phyloP scores from a whole-genome alignment of 1,140 invertebrate genomes.

The Drosophila dunni region DNA sequence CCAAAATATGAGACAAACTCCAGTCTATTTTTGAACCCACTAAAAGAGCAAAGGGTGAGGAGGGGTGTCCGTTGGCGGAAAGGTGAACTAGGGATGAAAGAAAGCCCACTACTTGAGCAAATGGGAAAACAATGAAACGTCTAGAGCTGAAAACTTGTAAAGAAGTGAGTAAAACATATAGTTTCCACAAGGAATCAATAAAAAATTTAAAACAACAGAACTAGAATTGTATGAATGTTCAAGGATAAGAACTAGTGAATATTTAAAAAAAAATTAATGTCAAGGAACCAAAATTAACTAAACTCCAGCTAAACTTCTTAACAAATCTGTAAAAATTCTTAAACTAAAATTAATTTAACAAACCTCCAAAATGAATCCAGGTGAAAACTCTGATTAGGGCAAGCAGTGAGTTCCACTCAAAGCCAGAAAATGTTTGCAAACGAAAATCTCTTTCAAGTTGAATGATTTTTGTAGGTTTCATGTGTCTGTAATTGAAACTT shows the following conservation, averaged over 20 bases:
- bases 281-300: no score
- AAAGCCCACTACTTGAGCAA: slow-evolving; percentile 11
- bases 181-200: no score
- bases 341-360: not conserved
- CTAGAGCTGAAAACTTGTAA: not conserved
- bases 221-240: no score
- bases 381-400: not conserved
- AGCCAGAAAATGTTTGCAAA: not conserved
- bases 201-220: no score
- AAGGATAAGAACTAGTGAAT: no score
- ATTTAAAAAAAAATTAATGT: no score
- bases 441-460: not conserved
- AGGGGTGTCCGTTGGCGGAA: not conserved
- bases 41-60: not conserved
- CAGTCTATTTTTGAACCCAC: not conserved
- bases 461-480: not conserved
- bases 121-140: not conserved
- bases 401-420: not conserved
- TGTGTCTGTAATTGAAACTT: slow-evolving; percentile 3
- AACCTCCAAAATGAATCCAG: not conserved
- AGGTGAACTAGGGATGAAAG: slow-evolving; percentile 13
- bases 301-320: no score
- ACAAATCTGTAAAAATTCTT: no score
- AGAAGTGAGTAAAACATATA: not conserved
- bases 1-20: slow-evolving; percentile 65